Percentiles rank a stretch among this genome's conserved stretches.
Conservation (phyloP, 2,113 vertebrate genomes). For the Spea multiplicata region DNA sequence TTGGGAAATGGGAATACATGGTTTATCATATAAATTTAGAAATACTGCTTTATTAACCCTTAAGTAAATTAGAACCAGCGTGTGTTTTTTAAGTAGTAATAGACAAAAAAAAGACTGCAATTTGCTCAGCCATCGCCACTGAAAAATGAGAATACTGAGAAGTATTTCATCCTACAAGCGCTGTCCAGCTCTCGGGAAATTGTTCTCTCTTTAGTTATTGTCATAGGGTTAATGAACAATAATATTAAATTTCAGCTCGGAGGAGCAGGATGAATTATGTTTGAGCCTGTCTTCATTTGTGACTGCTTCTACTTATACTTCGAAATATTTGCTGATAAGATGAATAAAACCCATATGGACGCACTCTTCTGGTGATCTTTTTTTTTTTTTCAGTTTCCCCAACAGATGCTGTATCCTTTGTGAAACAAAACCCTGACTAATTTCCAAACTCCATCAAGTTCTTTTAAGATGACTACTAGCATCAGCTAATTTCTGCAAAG, state of each 20-base stretch:
- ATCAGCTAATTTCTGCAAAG: conserved; percentile 56
- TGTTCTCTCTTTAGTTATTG: conserved; percentile 18
- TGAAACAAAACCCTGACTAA: conserved; percentile 53
- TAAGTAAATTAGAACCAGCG: too few species aligned
- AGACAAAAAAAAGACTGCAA: too few species aligned
- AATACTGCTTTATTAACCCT: too few species aligned
- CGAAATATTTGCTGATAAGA: neutral
- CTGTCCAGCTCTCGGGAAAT: neutral
- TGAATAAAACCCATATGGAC: conserved; percentile 41
- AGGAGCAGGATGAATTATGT: neutral
- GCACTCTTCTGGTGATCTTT: conserved; percentile 51
- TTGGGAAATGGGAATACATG: too few species aligned
- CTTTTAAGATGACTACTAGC: conserved; percentile 28
- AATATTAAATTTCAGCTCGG: conserved; percentile 3
- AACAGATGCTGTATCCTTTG: conserved; percentile 48
- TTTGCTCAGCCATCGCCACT: too few species aligned
- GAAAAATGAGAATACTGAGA: neutral
- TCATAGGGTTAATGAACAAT: conserved; percentile 15
- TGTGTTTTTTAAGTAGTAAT: too few species aligned
- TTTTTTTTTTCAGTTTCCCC: conserved; percentile 56
- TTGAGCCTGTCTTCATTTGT: neutral
- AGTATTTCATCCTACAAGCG: conserved; percentile 12
- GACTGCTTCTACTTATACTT: neutral
- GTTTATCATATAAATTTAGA: too few species aligned
- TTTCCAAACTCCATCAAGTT: conserved; percentile 46